Evolutionary conservation across 2,113 vertebrate species (phyloP).

Genomic region (Galeopterus variegatus): DNA sequence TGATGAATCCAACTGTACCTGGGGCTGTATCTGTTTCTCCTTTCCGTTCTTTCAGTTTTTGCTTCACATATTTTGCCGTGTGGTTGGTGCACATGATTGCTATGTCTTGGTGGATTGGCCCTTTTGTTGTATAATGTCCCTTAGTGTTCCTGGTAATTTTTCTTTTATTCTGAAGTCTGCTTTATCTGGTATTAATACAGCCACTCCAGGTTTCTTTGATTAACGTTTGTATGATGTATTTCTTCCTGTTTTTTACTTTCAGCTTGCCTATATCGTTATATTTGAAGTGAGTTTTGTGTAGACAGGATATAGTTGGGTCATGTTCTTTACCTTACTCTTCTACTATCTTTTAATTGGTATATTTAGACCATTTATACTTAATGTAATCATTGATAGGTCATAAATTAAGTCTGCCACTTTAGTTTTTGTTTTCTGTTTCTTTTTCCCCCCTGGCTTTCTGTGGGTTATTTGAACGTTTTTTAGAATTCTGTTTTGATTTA

Average conservation of each 20-base stretch:
- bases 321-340: neutral
- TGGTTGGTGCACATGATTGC: neutral
- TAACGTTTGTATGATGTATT: neutral
- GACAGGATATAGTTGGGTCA: neutral
- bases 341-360: neutral
- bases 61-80: neutral
- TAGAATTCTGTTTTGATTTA: slow-evolving; percentile 2
- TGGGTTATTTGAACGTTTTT: neutral
- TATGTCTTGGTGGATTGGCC: neutral
- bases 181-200: neutral
- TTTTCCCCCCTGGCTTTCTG: neutral
- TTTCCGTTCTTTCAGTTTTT: neutral
- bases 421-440: neutral
- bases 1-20: neutral
- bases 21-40: neutral
- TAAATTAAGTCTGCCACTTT: neutral
- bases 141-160: neutral
- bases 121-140: neutral
- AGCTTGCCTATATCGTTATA: neutral
- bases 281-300: neutral
- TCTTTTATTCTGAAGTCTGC: neutral
- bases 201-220: neutral
- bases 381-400: neutral
- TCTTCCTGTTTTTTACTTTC: neutral
- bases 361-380: slow-evolving; percentile 11